Conservation (phyloP, 23 tunicate species). For the Trididemnum clinides region DNA sequence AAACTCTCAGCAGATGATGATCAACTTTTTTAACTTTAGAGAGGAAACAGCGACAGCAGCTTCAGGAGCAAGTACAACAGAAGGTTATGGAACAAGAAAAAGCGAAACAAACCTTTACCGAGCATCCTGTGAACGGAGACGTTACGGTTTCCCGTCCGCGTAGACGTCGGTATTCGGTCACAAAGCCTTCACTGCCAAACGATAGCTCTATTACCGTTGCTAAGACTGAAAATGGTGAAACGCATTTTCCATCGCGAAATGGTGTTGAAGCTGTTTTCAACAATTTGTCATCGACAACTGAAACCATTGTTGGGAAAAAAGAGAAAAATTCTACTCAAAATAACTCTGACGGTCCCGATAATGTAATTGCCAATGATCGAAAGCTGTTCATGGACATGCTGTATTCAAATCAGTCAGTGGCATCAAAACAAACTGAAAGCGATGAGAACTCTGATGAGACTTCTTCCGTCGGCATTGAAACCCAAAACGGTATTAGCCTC, state of each 20-base stretch:
- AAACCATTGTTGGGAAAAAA: not conserved
- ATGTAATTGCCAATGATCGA: conserved; percentile 60
- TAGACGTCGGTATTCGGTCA: not conserved
- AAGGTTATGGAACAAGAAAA: not conserved
- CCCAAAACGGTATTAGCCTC: not conserved
- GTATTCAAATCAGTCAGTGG: conserved; percentile 81
- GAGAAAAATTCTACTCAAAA: not conserved
- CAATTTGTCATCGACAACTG: not conserved
- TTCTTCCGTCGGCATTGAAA: not conserved
- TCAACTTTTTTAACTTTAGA: conserved; percentile 2
- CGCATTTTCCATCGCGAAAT: conserved; percentile 42
- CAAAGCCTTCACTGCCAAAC: not conserved
- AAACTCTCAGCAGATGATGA: too few relatives aligned
- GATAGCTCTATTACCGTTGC: conserved; percentile 30
- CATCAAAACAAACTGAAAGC: conserved; percentile 61
- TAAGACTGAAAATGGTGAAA: conserved; percentile 33
- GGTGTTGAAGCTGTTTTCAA: not conserved
- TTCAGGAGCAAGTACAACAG: conserved; percentile 4
- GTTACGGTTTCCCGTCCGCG: not conserved
- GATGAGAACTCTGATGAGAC: conserved; percentile 74
- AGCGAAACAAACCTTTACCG: not conserved
- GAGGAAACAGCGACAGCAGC: conserved; percentile 6
- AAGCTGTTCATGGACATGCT: conserved; percentile 92
- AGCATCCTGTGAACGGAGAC: not conserved
- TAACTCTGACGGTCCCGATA: conserved; percentile 11